Evolutionary conservation across 2,888 invertebrate species (phyloP).

Genomic region (Drosophila cognata): DNA sequence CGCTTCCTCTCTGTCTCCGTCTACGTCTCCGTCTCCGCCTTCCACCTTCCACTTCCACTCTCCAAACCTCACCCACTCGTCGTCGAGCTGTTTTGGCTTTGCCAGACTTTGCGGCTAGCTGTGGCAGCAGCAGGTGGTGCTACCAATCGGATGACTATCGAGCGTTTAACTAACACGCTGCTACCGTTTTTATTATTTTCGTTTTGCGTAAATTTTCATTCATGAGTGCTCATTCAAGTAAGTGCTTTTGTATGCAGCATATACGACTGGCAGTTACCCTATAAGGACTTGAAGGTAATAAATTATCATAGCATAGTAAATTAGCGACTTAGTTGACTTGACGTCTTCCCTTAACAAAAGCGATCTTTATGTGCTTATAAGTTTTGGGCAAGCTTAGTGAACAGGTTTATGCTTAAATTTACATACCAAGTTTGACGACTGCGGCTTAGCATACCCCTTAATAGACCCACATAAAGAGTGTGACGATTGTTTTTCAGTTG

Average conservation of each 20-base stretch:
- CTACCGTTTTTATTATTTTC: constrained; percentile 23
- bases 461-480: not conserved
- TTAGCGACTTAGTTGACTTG: not conserved
- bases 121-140: constrained; percentile 17
- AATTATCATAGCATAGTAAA: not conserved
- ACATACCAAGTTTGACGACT: not conserved
- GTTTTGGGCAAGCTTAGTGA: not conserved
- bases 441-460: not conserved
- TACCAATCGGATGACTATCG: constrained; percentile 56
- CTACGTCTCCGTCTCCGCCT: constrained; percentile 2
- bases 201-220: constrained; percentile 66
- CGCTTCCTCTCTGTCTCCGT: not conserved
- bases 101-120: constrained; percentile 70
- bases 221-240: constrained; percentile 23
- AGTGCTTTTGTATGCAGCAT: not conserved
- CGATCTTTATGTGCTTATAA: not conserved
- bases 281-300: too few species aligned
- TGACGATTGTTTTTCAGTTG: constrained; percentile 20
- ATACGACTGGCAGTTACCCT: constrained; percentile 9
- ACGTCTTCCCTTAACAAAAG: not conserved
- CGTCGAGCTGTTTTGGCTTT: constrained; percentile 29
- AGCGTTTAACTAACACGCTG: constrained; percentile 64
- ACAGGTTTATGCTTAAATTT: not conserved
- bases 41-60: not conserved
- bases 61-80: constrained; percentile 11